Evolutionary conservation across 2,888 invertebrate genomes (phyloP).

Genomic region (Clanis bilineata): DNA sequence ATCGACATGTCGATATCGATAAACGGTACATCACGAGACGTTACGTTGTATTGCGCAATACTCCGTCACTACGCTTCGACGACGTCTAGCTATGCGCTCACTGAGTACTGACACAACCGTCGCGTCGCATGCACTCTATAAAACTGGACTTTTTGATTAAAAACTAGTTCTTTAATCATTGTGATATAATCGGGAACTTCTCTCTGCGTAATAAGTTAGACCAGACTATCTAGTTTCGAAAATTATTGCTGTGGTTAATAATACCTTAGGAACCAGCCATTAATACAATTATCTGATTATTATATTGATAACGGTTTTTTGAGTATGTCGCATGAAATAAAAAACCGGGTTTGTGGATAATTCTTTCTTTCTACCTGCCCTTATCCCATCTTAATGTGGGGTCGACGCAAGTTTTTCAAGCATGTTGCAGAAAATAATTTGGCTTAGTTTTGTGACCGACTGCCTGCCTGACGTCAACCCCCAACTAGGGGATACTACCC

Average conservation of each 20-base stretch:
- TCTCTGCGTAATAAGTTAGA: not conserved
- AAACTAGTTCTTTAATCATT: not conserved
- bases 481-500: no score
- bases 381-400: no score
- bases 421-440: no score
- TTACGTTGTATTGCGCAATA: slow-evolving; percentile 60
- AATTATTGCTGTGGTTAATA: not conserved
- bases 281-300: no score
- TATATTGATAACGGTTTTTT: no score
- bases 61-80: slow-evolving; percentile 47
- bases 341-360: no score
- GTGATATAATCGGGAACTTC: not conserved
- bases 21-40: slow-evolving; percentile 35
- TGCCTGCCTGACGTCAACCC: no score
- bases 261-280: not conserved
- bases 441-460: no score
- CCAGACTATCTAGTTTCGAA: not conserved
- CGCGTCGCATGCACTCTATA: slow-evolving; percentile 10
- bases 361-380: no score
- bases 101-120: slow-evolving; percentile 23
- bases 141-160: slow-evolving; percentile 4
- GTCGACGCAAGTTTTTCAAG: no score
- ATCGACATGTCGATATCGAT: slow-evolving; percentile 6
- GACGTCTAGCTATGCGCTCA: slow-evolving; percentile 48
- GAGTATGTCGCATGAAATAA: no score